These are phyloP conservation scores for Epinephelus fuscoguttatus DNA, from an alignment of 2,113 vertebrate genomes.

Conservation along the genomic window DNA sequence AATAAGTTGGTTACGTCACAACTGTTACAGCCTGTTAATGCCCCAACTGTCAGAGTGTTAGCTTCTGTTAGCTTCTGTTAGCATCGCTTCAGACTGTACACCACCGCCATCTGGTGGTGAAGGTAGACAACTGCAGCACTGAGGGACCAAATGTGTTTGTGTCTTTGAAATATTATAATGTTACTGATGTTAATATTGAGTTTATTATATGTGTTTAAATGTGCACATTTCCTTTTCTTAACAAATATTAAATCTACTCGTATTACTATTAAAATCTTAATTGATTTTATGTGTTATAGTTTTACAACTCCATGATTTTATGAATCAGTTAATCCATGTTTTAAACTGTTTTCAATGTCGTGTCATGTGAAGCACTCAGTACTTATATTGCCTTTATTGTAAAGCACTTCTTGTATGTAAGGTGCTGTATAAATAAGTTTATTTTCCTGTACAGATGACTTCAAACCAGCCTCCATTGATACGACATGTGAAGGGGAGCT, in stretches of 20 bases:
- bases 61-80: conserved; percentile 50
- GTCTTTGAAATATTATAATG: not conserved
- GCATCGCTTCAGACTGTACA: not conserved
- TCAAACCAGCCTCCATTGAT: conserved; percentile 98
- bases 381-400: no score
- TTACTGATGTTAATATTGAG: not conserved
- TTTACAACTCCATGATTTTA: no score
- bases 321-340: no score
- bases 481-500: conserved; percentile 95
- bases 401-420: no score
- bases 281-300: no score
- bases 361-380: no score
- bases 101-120: conserved; percentile 59
- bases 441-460: conserved; percentile 90
- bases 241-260: no score
- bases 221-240: no score
- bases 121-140: not conserved
- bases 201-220: not conserved
- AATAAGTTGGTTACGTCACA: not conserved
- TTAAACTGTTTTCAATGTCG: no score
- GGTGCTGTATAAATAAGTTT: not conserved
- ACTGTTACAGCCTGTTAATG: not conserved
- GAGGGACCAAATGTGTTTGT: not conserved
- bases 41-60: conserved; percentile 46
- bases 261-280: no score